Evolutionary conservation across 1,140 invertebrate species (phyloP), one percentile per base, ranked within the genome.

Genomic region (Rhynchophorus ferrugineus): DNA sequence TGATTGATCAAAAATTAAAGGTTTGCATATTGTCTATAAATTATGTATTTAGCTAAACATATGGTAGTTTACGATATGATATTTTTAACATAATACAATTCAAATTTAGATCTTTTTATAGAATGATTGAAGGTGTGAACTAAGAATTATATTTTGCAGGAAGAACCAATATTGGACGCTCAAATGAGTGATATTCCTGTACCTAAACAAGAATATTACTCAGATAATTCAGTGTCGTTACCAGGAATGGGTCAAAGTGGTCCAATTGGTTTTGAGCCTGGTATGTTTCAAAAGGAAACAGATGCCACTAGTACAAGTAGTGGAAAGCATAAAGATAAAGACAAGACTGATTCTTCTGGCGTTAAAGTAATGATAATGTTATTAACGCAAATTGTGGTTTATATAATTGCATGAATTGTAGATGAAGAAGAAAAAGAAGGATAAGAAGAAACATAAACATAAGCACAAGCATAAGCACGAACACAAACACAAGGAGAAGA

Each of bases 341-440:
- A 68, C 24, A 77, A 75, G 60, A 56, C 36, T 47, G 53, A 47
- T 41, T 38, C 58, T 36, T 50, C 48, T 19, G 47, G 56, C 17
- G 39, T 49, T 24, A 45, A 61, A 52, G 54, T 55, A 44, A 49
- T n/a, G 42, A 44, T 49, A 55, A 20, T 58, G 33, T 51, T 43
- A 43, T 24, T 6, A 33, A 43, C n/a, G 24, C 29, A 45, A 43
- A 35, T 51, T 49, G 42, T 37, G 46, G 49, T 55, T 39, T 37
- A 39, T 16, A 59, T 52, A 50, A 38, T 29, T 54, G 56, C 41
- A 29, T 19, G 6, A 13, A 39, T 37, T 52, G 17, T 22, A 83
- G 78, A 70, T 78, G 56, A 87, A 89, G 65, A 87, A 89, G 63
- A 87, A 89, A 69, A 87, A 89, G 61, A 87, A 89, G 61, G 82